Evolutionary conservation across 2,113 vertebrate species (phyloP).

Genomic region (Hippocampus comes): DNA sequence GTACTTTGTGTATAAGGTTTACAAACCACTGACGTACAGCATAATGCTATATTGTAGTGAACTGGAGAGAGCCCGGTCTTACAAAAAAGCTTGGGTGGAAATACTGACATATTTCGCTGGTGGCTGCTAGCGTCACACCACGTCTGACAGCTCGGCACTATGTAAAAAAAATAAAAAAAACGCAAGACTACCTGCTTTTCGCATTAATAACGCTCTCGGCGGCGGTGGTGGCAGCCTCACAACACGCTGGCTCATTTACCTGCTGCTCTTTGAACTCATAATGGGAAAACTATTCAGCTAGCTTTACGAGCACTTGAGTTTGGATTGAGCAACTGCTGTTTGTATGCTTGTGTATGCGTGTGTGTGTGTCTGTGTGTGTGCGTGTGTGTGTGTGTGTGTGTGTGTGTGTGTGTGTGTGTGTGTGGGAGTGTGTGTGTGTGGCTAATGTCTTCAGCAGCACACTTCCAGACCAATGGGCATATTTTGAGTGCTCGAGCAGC

Average conservation of each 20-base stretch:
- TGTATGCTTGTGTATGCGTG: conserved; percentile 35
- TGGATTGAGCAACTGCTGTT: conserved; percentile 33
- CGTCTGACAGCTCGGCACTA: conserved; percentile 38
- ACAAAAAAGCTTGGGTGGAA: conserved; percentile 40
- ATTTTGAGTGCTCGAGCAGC: not conserved
- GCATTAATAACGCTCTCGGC: conserved; percentile 47
- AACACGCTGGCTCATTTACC: conserved; percentile 31
- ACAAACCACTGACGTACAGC: too few relatives aligned
- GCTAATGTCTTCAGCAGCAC: conserved; percentile 67
- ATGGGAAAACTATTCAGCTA: conserved; percentile 51
- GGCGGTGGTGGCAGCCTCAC: conserved; percentile 38
- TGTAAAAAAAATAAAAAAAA: conserved; percentile 31
- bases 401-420: conserved; percentile 21
- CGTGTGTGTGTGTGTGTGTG: too few relatives aligned
- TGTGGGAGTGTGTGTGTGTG: conserved; percentile 46
- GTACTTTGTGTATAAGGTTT: too few relatives aligned
- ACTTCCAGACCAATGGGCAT: conserved; percentile 24
- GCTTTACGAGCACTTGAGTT: conserved; percentile 44
- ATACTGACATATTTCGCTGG: conserved; percentile 52
- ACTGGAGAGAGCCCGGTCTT: too few relatives aligned
- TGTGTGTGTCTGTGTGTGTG: conserved; percentile 33
- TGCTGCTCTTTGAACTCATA: conserved; percentile 63
- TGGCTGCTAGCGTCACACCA: conserved; percentile 30
- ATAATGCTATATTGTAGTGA: too few relatives aligned
- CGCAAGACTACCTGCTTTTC: conserved; percentile 59